Conservation (phyloP, 2,888 invertebrate genomes). For the Subacronicta megacephala region DNA sequence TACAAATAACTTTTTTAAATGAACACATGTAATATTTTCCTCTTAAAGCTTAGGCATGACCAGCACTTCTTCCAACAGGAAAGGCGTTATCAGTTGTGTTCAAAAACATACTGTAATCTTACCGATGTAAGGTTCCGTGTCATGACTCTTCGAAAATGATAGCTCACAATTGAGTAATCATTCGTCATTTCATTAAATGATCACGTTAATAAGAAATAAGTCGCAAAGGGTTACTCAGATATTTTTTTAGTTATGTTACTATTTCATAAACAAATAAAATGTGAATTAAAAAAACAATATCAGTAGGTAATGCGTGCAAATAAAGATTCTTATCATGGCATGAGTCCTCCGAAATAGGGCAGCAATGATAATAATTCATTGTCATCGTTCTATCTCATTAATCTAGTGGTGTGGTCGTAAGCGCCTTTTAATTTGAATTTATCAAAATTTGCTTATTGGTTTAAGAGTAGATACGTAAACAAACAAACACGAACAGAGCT, state of each 20-base stretch:
- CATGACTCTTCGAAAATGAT: constrained; percentile 35
- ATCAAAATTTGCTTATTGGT: too few species aligned
- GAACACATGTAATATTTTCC: neutral
- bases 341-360: neutral
- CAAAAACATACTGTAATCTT: constrained; percentile 20
- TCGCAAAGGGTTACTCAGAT: neutral
- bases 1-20: neutral
- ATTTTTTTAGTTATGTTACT: neutral
- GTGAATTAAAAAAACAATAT: too few species aligned
- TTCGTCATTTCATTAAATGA: constrained; percentile 17
- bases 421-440: too few species aligned
- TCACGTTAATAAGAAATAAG: constrained; percentile 20
- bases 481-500: too few species aligned
- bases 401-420: too few species aligned
- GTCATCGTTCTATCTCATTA: too few species aligned
- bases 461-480: too few species aligned
- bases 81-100: constrained; percentile 18
- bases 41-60: constrained; percentile 6
- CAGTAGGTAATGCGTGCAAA: neutral
- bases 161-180: constrained; percentile 23
- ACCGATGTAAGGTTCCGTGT: constrained; percentile 24
- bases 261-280: neutral
- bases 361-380: neutral
- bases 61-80: constrained; percentile 20
- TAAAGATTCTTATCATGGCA: neutral